phyloP scores from a whole-genome alignment of 2,113 vertebrate species.

The Rafetus swinhoei region DNA sequence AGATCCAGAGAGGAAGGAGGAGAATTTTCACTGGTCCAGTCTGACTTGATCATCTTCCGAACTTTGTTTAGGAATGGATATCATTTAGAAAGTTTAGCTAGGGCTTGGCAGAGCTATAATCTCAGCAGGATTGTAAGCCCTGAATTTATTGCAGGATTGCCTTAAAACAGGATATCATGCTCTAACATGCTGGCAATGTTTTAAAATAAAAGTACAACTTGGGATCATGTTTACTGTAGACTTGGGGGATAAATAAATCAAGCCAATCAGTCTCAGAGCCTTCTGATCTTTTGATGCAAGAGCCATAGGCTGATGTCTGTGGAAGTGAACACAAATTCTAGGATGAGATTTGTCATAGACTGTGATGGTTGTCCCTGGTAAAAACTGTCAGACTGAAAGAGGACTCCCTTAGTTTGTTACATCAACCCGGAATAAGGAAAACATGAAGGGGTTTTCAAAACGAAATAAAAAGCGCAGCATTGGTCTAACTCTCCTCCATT shows the following conservation, averaged over 20 bases:
- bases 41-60: neutral
- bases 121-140: accelerated
- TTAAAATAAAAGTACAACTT: neutral
- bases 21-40: neutral
- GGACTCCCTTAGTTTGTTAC: neutral
- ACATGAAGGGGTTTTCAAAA: neutral
- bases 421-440: neutral
- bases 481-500: neutral
- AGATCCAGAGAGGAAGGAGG: neutral
- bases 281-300: neutral
- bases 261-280: neutral
- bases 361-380: neutral
- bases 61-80: neutral
- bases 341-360: neutral
- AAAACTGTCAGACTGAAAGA: neutral
- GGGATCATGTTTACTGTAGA: neutral
- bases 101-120: neutral
- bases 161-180: neutral
- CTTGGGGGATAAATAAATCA: neutral
- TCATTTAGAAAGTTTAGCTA: neutral
- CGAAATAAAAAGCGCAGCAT: neutral
- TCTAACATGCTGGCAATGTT: neutral
- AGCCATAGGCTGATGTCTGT: neutral
- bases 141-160: neutral
- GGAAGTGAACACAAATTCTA: neutral